Evolutionary conservation across 2,113 vertebrate genomes (phyloP), one percentile per base, ranked within the genome.

Genomic region (Oncorhynchus clarkii): DNA sequence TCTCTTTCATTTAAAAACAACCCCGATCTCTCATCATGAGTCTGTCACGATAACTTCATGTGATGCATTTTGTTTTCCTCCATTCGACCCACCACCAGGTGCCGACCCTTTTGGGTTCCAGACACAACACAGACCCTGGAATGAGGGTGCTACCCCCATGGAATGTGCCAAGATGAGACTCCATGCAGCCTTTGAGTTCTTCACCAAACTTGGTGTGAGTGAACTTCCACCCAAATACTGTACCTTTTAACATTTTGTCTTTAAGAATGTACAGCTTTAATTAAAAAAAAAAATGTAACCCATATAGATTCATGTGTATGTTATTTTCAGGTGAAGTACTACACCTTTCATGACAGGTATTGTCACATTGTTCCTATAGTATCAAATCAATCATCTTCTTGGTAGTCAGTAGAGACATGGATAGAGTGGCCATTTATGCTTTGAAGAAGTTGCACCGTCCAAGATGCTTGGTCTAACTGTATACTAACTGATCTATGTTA

Each of bases 281-380:
- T 27, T 2, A 6, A 6, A 6, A 4, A 31, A 31, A 1, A 34
- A 34, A 5, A 5, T 66, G 16, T 48, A 1, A 62, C 5, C 3
- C n/a, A 54, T 26, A 62, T 9, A 22, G 34, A 20, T 60, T 27
- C 26, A 18, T 64, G 16, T 57, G 24, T 75, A 79, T 39, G 26
- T 49, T 67, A 71, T 72, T 82, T 76, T 70, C 84, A 93, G 92
- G 90, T 91, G 71, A 92, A 91, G 71, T 92, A 91, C 82, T 92
- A 93, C 85, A 92, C 90, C 4, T 92, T 92, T 80, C 91, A 91
- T 78, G 90, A 92, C 90, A 88, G 92, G 90, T 90, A 84, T 82
- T 68, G 74, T 65, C 59, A n/a, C 20, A 7, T n/a, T 60, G 59
- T 60, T 20, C n/a, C 59, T 60, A 20, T 0, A 16, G 12, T 57